Base-by-base conservation (phyloP, 2,888 invertebrate genomes). In the Dromius quadrimaculatus region DNA sequence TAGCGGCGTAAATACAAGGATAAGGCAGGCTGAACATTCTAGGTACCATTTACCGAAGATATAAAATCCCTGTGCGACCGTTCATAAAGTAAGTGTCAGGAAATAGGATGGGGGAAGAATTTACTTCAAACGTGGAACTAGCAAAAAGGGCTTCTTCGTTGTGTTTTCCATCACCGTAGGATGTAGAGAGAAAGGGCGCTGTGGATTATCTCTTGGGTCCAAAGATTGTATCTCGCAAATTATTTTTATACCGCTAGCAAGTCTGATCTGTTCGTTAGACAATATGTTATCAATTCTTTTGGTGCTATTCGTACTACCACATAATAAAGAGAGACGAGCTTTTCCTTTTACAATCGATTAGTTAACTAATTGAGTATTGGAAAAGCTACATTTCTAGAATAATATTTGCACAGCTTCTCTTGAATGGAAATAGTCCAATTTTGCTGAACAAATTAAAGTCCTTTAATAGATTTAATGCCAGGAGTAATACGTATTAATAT, bases 51-150 rank as follows among this genome's bases (percentile, higher is more conserved):
- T 65, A 65, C 65, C 13, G 13, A 23, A 36, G 54, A 50, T 54
- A 65, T 65, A 65, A 65, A 65, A 65, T 65, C 50, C 65, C 64
- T 19, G n/a, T 28, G 64, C 22, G 65, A 65, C 65, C 50, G 65
- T 65, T 50, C 50, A 50, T 65, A 65, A 54, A 65, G 65, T 47
- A 65, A 50, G 65, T 50, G 65, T 50, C 65, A 65, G 36, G 64
- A 65, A 63, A 41, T 32, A 57, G 57, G 32, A 20, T 32, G 34
- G 32, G 57, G 34, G 32, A 57, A 57, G 34, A 32, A 57, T 57
- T 34, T 34, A 47, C 47, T 47, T 47, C 23, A 23, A 47, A 47
- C 47, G 47, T 47, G 47, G 22, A 23, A 47, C 47, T 47, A 28
- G 28, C 28, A 5, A 28, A 8, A n/a, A n/a, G n/a, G n/a, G n/a